phyloP scores from a whole-genome alignment of 2,888 invertebrate species.

The Cetonia aurata region DNA sequence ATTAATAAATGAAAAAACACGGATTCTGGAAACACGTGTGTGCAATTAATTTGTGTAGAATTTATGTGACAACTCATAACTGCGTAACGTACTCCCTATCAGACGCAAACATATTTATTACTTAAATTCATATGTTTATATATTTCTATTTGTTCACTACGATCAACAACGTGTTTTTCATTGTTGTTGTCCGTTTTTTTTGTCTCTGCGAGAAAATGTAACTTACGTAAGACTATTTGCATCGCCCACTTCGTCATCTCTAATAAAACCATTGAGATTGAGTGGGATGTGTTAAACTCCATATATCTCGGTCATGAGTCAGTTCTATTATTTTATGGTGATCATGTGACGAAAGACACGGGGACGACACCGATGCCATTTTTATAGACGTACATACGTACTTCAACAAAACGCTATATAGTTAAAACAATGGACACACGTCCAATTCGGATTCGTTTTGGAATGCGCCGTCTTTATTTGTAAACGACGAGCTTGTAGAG shows the following conservation, averaged over 20 bases:
- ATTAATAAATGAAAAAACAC: no score
- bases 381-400: conserved; percentile 10
- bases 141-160: no score
- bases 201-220: conserved; percentile 37
- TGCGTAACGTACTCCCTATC: no score
- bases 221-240: conserved; percentile 43
- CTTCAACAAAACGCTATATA: conserved; percentile 26
- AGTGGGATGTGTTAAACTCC: conserved; percentile 52
- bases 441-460: conserved; percentile 25
- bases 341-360: conserved; percentile 32
- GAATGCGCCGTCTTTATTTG: conserved; percentile 33
- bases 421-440: conserved; percentile 35
- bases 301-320: conserved; percentile 52
- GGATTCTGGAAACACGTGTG: no score
- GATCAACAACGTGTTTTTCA: conserved; percentile 14
- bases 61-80: no score
- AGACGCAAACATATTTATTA: no score
- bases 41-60: no score
- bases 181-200: conserved; percentile 42
- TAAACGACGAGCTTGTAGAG: conserved; percentile 10
- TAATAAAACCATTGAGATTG: conserved; percentile 47
- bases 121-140: no score
- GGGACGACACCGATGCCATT: conserved; percentile 30
- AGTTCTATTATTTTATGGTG: conserved; percentile 51
- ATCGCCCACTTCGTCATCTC: conserved; percentile 40